phyloP scores from a whole-genome alignment of 53 echinoderm and acorn worm genomes.

The Patiria pectinifera region DNA sequence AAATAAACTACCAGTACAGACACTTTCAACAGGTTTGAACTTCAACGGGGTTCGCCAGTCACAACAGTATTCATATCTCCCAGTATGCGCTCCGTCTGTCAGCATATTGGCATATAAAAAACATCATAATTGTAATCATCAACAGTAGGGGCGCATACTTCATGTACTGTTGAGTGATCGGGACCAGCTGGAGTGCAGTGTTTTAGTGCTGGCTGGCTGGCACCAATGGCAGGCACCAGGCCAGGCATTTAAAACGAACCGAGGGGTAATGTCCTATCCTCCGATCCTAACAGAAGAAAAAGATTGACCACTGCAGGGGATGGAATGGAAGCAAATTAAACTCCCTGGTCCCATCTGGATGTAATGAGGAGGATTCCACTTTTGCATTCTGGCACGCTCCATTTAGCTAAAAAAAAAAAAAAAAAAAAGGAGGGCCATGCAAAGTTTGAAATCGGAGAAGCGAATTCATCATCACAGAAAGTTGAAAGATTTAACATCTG shows the following conservation, averaged over 20 bases:
- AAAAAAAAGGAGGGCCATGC: background rate
- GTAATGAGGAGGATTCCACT: conserved; percentile 28
- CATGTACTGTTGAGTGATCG: conserved; percentile 39
- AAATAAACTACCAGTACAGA: background rate
- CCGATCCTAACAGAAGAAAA: conserved; percentile 6
- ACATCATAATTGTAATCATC: conserved; percentile 37
- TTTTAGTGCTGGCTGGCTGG: background rate
- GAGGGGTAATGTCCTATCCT: background rate
- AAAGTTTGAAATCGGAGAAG: background rate
- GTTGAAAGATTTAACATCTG: conserved; percentile 20
- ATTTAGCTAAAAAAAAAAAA: conserved; percentile 9
- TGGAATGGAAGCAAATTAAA: conserved; percentile 11
- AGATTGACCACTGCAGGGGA: conserved; percentile 6
- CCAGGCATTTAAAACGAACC: background rate
- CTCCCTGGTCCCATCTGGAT: conserved; percentile 12
- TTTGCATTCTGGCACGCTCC: conserved; percentile 12
- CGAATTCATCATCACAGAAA: background rate
- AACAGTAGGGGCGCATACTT: background rate
- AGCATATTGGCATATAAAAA: conserved; percentile 43
- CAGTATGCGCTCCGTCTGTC: conserved; percentile 1
- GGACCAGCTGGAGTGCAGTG: conserved; percentile 2
- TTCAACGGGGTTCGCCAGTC: background rate
- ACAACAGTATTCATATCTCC: background rate
- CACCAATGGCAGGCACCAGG: background rate
- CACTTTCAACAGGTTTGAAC: background rate